Conservation (phyloP, 64 coral and sea anemone species). For the Montipora cactus region DNA sequence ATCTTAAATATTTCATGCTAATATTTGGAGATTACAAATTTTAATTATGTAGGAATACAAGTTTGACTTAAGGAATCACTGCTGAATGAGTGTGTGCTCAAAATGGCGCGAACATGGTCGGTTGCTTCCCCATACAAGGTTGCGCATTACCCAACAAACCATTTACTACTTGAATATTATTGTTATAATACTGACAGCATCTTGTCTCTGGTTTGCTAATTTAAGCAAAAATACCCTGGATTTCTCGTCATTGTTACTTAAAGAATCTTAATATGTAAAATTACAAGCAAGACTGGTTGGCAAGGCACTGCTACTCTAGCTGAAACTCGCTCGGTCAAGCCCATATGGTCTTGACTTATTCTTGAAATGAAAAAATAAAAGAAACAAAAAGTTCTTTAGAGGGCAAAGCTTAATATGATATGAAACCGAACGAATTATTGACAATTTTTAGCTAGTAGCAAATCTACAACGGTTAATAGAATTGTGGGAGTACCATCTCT, state of each 20-base stretch:
- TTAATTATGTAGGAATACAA: constrained; percentile 79
- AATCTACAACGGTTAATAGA: too few relatives aligned
- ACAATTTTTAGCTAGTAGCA: too few relatives aligned
- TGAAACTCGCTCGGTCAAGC: neutral
- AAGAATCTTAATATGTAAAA: neutral
- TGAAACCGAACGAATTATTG: too few relatives aligned
- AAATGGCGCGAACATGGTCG: neutral
- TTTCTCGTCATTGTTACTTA: neutral
- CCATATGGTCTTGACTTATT: too few relatives aligned
- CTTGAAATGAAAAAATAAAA: too few relatives aligned
- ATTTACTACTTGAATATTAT: too few relatives aligned
- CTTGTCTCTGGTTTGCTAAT: neutral
- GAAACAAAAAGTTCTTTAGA: too few relatives aligned
- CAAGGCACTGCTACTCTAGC: neutral
- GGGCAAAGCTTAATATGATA: too few relatives aligned
- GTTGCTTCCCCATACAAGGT: neutral
- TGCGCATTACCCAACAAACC: too few relatives aligned
- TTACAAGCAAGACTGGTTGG: too few relatives aligned
- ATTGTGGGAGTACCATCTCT: too few relatives aligned
- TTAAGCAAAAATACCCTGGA: neutral
- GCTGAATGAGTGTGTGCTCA: constrained; percentile 2
- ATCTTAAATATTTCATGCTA: constrained; percentile 84
- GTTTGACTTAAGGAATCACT: constrained; percentile 22
- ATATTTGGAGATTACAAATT: constrained; percentile 78
- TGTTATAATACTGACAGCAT: too few relatives aligned